Evolutionary conservation across 2,888 invertebrate species (phyloP), one percentile per base, ranked within the genome.

Genomic region (Euphydryas editha): DNA sequence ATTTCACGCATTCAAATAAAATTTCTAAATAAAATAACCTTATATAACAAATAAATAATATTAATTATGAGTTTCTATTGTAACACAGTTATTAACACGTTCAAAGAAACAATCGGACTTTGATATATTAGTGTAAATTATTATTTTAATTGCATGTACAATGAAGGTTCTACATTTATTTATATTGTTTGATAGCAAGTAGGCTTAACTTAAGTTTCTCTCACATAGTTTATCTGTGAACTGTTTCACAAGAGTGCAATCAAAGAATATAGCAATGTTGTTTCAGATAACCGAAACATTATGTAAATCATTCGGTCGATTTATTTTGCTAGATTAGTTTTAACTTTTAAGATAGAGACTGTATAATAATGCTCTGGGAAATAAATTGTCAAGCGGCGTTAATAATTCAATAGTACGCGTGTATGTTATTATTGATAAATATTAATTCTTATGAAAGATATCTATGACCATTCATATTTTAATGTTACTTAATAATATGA

Each of bases 221-320:
- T 61, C 69, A 69, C 72, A 68, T 67, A 71, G 64, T 67, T 67
- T 65, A 68, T 59, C 57, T 59, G 47, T 47, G 39, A 56, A 70
- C 63, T 69, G 71, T 73, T 72, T 72, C 65, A 70, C 72, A 72
- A 70, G 65, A 47, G 59, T 58, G 54, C 61, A 68, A 71, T 66
- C 67, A 73, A 54, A 67, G 68, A 67, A 62, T 62, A 64, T 70
- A 58, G 61, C 57, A 44, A 36, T 60, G 49, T 62, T 62, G 59
- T 64, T 65, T 55, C 59, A 66, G 62, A 70, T 62, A 67, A 36
- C 49, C 65, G 61, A 54, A 54, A 47, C 55, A 61, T 70, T 62
- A 70, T 68, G 67, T 62, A 70, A 70, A 70, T 65, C 65, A 62
- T 37, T 44, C 47, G 59, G 37, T 24, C 62, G 18, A 49, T 65